Conservation (phyloP, 2,113 vertebrate genomes). For the Heteronetta atricapilla region DNA sequence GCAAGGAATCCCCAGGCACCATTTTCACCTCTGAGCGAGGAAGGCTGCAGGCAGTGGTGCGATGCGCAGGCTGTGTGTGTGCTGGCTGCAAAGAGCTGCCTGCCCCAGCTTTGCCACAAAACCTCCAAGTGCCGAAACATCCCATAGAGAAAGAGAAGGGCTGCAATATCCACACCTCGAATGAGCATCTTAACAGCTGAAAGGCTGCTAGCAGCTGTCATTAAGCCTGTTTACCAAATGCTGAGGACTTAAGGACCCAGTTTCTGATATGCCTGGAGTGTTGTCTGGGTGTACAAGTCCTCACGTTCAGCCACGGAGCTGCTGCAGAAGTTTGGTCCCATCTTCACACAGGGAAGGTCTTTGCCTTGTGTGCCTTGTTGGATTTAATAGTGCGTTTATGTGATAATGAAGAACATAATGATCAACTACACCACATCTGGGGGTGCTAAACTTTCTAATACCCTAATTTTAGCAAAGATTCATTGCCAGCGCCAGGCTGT, state of each 20-base stretch:
- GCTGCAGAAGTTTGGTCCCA: background rate
- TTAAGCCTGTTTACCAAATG: background rate
- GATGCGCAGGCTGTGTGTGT: fast-evolving
- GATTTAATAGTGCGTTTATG: background rate
- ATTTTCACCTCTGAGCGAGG: fast-evolving
- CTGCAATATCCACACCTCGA: background rate
- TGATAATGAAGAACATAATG: background rate
- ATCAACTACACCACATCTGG: background rate
- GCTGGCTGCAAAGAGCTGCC: fast-evolving
- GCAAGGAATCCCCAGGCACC: background rate
- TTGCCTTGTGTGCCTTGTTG: background rate
- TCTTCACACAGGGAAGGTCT: background rate
- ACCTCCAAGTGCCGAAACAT: fast-evolving
- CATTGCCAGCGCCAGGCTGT: background rate
- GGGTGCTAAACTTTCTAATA: background rate
- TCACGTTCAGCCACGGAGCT: background rate
- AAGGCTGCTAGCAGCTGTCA: background rate
- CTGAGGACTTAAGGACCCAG: background rate
- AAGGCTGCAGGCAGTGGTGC: background rate
- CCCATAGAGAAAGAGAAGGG: background rate
- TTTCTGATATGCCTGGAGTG: background rate
- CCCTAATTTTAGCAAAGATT: background rate
- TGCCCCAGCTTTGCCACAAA: background rate
- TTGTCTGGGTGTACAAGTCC: background rate
- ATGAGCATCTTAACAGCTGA: background rate